Evolutionary conservation across 2,113 vertebrate species (phyloP).

Genomic region (Mionectes macconnelli): DNA sequence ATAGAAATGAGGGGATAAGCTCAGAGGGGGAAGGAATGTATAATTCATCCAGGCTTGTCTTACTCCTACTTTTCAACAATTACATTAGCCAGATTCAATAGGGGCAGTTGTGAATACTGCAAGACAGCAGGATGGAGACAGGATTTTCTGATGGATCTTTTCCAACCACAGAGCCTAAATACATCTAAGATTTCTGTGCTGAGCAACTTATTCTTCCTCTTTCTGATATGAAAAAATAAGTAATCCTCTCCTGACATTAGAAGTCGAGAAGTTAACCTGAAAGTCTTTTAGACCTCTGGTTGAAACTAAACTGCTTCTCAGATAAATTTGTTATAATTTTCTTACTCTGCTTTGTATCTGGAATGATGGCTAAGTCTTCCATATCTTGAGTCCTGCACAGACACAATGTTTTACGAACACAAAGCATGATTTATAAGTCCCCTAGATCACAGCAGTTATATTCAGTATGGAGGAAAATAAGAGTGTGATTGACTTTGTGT

Average conservation of each 20-base stretch:
- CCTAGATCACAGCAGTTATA: neutral
- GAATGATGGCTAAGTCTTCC: neutral
- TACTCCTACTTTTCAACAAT: neutral
- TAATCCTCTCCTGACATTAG: neutral
- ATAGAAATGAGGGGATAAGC: neutral
- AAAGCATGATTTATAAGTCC: neutral
- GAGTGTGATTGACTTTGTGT: neutral
- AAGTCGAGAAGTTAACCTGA: neutral
- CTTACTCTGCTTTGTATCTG: neutral
- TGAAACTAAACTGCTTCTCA: neutral
- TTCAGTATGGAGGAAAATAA: neutral
- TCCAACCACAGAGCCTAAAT: neutral
- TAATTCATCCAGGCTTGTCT: slow-evolving; percentile 28
- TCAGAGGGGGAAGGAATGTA: neutral
- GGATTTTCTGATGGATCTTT: neutral
- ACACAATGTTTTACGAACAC: neutral
- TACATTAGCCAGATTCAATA: neutral
- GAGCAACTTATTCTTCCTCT: neutral
- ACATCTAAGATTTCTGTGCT: neutral
- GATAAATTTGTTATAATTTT: neutral
- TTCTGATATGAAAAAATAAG: neutral
- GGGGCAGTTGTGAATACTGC: neutral
- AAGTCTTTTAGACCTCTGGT: neutral
- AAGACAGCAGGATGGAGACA: neutral
- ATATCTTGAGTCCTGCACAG: neutral